Evolutionary conservation across 2,113 vertebrate genomes (phyloP).

Genomic region (Trogon surrucura): DNA sequence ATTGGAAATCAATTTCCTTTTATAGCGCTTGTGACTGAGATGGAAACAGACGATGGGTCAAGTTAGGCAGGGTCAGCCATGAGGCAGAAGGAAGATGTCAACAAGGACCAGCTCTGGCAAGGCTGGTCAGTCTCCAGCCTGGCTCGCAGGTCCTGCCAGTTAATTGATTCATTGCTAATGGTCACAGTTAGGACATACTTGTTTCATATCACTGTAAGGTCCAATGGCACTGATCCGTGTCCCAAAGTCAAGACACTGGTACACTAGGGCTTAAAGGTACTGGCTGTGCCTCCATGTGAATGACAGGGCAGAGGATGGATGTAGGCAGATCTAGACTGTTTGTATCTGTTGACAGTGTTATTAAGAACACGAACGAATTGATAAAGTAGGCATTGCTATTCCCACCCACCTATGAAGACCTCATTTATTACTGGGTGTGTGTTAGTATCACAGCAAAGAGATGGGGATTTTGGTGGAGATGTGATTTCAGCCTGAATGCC

Average conservation of each 20-base stretch:
- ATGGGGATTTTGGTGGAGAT: background rate
- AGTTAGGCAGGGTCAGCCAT: background rate
- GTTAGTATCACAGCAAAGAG: background rate
- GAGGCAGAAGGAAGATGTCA: background rate
- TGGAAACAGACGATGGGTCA: background rate
- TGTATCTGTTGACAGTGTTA: background rate
- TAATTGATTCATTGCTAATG: background rate
- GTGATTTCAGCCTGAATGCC: background rate
- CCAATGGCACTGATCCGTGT: background rate
- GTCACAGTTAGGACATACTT: background rate
- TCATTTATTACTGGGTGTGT: background rate
- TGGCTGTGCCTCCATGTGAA: background rate
- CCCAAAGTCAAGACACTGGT: background rate
- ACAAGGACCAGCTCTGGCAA: background rate
- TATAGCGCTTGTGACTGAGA: background rate
- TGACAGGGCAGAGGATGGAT: background rate
- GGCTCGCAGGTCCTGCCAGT: background rate
- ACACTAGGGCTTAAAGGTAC: background rate
- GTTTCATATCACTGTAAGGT: background rate
- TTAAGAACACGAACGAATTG: background rate
- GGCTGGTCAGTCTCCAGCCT: background rate
- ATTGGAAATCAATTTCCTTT: conserved; percentile 25
- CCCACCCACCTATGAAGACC: background rate
- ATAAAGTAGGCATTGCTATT: background rate
- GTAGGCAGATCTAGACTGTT: background rate